Conservation (phyloP, 2,888 invertebrate genomes). For the Protonemura montana region DNA sequence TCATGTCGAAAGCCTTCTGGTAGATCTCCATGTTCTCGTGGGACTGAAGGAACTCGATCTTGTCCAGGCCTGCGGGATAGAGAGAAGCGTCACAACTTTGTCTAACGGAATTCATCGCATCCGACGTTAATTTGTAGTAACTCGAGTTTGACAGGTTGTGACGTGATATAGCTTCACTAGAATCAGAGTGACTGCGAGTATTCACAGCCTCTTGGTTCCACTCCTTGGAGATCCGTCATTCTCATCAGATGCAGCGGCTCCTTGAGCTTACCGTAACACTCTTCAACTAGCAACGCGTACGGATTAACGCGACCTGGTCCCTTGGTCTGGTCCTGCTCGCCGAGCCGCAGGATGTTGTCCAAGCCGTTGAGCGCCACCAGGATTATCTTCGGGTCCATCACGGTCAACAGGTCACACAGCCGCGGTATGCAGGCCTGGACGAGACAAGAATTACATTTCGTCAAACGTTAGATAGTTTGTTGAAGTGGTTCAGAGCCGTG, state of each 20-base stretch:
- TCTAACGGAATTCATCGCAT: no score
- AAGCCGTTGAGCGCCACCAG: slow-evolving; percentile 95
- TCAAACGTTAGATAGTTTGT: no score
- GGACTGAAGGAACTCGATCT: slow-evolving; percentile 96
- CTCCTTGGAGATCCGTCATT: no score
- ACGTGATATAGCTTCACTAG: no score
- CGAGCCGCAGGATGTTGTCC: slow-evolving; percentile 92
- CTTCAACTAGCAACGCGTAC: slow-evolving; percentile 90
- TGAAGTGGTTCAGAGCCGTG: no score
- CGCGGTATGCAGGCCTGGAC: slow-evolving; percentile 90
- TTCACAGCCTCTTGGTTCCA: no score
- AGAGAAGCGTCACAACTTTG: slow-evolving; percentile 37
- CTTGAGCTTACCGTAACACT: slow-evolving; percentile 92
- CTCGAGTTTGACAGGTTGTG: no score
- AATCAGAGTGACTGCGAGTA: no score
- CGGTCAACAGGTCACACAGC: slow-evolving; percentile 89
- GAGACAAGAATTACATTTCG: no score
- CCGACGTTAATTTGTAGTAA: no score
- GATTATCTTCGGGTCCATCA: slow-evolving; percentile 92
- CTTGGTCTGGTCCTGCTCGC: slow-evolving; percentile 76
- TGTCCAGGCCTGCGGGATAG: slow-evolving; percentile 82
- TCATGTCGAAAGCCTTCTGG: slow-evolving; percentile 95
- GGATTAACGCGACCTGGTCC: slow-evolving; percentile 73
- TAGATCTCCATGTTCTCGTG: slow-evolving; percentile 97
- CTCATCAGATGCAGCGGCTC: no score